Percentiles rank a stretch among this genome's conserved stretches.
Evolutionary conservation across 64 coral and sea anemone genomes (phyloP).

Genomic region (Dendrophyllia cribrosa): DNA sequence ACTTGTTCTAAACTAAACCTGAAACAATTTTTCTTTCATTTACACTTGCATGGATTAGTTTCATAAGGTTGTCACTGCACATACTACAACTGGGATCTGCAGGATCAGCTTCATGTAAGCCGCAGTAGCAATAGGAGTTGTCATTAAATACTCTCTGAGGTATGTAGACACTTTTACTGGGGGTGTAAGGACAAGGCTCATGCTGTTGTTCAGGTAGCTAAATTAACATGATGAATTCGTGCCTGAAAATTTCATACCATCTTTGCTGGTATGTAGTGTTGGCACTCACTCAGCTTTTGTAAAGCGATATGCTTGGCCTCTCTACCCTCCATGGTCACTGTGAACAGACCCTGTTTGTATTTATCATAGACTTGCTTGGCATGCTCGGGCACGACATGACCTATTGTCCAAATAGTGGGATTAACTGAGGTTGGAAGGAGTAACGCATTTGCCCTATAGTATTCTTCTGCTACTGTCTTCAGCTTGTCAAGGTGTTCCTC

Average conservation of each 20-base stretch:
- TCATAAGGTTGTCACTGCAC: slow-evolving; percentile 37
- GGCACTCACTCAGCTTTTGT: slow-evolving; percentile 53
- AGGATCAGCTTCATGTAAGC: slow-evolving; percentile 43
- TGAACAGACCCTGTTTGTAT: slow-evolving; percentile 58
- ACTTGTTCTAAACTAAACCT: too few species aligned
- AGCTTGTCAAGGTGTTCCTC: slow-evolving; percentile 63
- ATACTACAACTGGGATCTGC: slow-evolving; percentile 24
- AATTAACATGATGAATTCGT: slow-evolving; percentile 81
- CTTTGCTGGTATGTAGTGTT: slow-evolving; percentile 60
- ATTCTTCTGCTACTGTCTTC: slow-evolving; percentile 47
- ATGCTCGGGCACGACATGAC: slow-evolving; percentile 64
- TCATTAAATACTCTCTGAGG: slow-evolving; percentile 59
- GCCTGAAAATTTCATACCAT: slow-evolving; percentile 73
- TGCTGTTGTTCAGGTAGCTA: slow-evolving; percentile 57
- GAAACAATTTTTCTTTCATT: background rate
- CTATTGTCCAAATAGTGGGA: too few species aligned
- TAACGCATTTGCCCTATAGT: slow-evolving; percentile 77
- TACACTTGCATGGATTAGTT: background rate
- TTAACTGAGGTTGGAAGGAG: too few species aligned
- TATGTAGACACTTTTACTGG: slow-evolving; percentile 50
- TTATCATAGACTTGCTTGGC: slow-evolving; percentile 49
- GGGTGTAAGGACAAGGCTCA: slow-evolving; percentile 50
- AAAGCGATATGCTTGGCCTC: slow-evolving; percentile 67
- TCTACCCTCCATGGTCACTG: slow-evolving; percentile 66
- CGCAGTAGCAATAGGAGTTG: slow-evolving; percentile 53